A percentile compares a stretch with the other conserved stretches of the same genome.
Conservation (phyloP, 2,888 invertebrate species). For the Prosopocoilus inquinatus region DNA sequence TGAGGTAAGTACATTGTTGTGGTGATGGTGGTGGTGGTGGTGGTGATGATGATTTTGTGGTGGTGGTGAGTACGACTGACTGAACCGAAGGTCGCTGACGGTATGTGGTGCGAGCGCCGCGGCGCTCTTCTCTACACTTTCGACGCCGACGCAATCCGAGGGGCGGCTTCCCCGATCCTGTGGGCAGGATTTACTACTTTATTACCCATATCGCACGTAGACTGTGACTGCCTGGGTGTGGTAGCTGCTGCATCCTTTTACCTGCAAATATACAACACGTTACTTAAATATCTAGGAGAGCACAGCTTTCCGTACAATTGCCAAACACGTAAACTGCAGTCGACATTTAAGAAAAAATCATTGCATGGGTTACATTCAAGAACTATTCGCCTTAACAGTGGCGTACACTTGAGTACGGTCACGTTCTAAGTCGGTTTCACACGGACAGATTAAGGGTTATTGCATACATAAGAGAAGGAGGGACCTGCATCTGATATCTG, state of each 20-base stretch:
- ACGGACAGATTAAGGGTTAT: conserved; percentile 39
- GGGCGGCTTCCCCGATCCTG: conserved; percentile 48
- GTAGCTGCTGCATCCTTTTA: conserved; percentile 50
- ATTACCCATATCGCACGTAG: conserved; percentile 59
- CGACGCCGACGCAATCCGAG: conserved; percentile 51
- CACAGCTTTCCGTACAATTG: conserved; percentile 18
- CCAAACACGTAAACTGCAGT: not conserved
- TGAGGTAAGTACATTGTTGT: conserved; percentile 7
- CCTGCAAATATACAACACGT: conserved; percentile 18
- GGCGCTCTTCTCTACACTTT: conserved; percentile 40
- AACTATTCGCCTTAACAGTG: not conserved
- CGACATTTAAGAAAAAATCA: not conserved
- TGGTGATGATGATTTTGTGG: not conserved
- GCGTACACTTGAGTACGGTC: conserved; percentile 25
- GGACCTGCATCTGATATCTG: conserved; percentile 41
- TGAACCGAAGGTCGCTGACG: conserved; percentile 40
- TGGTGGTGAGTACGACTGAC: conserved; percentile 31
- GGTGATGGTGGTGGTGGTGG: not conserved
- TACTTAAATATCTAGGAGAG: conserved; percentile 31
- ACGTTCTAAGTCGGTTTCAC: conserved; percentile 36
- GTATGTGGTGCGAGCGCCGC: conserved; percentile 44
- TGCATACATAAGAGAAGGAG: conserved; percentile 41
- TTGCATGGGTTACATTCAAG: not conserved
- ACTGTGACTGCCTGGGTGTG: conserved; percentile 55
- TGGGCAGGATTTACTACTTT: conserved; percentile 51